Conservation (phyloP, 2,797 vertebrate genomes). For the Trematomus bernacchii region DNA sequence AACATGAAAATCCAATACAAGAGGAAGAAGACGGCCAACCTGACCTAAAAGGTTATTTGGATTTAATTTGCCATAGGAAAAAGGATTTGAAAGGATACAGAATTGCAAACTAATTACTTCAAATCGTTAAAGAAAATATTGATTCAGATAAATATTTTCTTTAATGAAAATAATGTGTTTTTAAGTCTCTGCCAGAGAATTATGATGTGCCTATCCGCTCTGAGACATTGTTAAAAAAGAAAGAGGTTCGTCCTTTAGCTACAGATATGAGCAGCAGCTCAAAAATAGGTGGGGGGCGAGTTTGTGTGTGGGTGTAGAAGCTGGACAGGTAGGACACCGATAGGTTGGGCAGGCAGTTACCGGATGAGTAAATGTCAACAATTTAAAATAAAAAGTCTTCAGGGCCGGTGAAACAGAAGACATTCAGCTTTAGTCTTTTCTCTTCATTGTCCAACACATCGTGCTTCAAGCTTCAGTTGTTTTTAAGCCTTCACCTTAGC, state of each 20-base stretch:
- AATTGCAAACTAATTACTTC: constrained; percentile 7
- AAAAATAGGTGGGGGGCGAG: not conserved
- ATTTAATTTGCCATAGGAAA: not conserved
- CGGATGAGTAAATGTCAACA: constrained; percentile 25
- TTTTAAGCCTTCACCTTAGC: not conserved
- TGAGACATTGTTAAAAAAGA: constrained; percentile 42
- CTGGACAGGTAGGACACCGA: constrained; percentile 3
- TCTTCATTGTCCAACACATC: constrained; percentile 12
- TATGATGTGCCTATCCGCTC: constrained; percentile 12
- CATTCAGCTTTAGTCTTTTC: constrained; percentile 17
- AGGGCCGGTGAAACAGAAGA: not conserved
- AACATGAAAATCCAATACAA: constrained; percentile 17
- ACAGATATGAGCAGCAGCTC: constrained; percentile 40
- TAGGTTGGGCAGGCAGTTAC: constrained; percentile 7
- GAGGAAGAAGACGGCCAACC: not conserved
- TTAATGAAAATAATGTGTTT: not conserved
- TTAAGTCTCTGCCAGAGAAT: constrained; percentile 31
- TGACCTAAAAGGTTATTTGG: not conserved
- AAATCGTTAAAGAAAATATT: constrained; percentile 5
- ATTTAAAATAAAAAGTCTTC: constrained; percentile 19
- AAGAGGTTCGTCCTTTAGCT: constrained; percentile 32
- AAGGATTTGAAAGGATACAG: not conserved
- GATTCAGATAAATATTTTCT: too few species aligned
- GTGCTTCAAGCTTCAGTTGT: constrained; percentile 3
- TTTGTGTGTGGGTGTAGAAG: constrained; percentile 8